Evolutionary conservation across 2,888 invertebrate species (phyloP), one percentile per base, ranked within the genome.

Genomic region (Dromius quadrimaculatus): DNA sequence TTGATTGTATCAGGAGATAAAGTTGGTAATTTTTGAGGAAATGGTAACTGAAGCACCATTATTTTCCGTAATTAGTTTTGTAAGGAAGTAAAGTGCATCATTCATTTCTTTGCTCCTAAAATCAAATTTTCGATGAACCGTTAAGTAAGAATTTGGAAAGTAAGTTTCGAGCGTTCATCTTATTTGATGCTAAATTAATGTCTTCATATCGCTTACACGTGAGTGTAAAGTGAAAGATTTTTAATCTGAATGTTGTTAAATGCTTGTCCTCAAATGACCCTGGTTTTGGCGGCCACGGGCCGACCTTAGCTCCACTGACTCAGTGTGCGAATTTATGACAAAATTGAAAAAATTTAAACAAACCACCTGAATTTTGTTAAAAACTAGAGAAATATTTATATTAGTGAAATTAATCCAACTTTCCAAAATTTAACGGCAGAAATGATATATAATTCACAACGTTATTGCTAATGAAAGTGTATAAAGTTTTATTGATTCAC

Each of bases 281-380:
- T 75, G 75, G 73, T 74, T 68, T 75, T 76, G 75, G 74, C 74
- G 76, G 76, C 74, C 75, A 71, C 65, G 70, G 72, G 72, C 65
- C 73, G 75, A 75, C 76, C 76, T 76, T 75, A 75, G 73, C 75
- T 74, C 68, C 75, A 75, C 75, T 75, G 75, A 75, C 76, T 76
- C n/a, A n/a, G n/a, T n/a, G n/a, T n/a, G n/a, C n/a, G n/a, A n/a
- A n/a, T n/a, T n/a, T n/a, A n/a, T n/a, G n/a, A n/a, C n/a, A n/a
- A n/a, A n/a, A n/a, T n/a, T n/a, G n/a, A n/a, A n/a, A n/a, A n/a
- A n/a, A n/a, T n/a, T n/a, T n/a, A n/a, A n/a, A 9, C 5, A 32
- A 32, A 6, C 5, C 32, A 32, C 5, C 17, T 54, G 11, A 11
- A 28, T 11, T 28, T 28, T 23, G 28, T 11, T 28, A 15, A 11